Conservation (phyloP, 1,140 invertebrate genomes). For the Drosophila rufa region DNA sequence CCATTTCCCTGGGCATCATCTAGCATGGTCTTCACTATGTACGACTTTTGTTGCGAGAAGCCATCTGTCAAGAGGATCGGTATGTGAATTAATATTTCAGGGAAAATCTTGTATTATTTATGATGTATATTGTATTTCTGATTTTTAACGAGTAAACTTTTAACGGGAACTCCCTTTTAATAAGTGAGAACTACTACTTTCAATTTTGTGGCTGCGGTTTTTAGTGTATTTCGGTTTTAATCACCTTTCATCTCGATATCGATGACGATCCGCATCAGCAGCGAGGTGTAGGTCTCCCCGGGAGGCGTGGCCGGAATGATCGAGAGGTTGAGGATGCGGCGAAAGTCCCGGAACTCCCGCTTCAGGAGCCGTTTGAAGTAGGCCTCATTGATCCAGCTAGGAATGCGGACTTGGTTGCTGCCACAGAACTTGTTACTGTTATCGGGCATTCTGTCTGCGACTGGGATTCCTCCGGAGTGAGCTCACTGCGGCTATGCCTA, state of each 20-base stretch:
- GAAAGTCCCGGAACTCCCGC: constrained; percentile 66
- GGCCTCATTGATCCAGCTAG: constrained; percentile 70
- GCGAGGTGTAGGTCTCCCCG: constrained; percentile 76
- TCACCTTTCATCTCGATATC: constrained; percentile 82
- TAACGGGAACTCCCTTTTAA: too few species aligned
- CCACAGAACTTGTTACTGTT: constrained; percentile 75
- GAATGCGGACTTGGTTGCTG: constrained; percentile 66
- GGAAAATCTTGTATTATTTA: background rate
- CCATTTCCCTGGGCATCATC: constrained; percentile 63
- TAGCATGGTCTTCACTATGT: constrained; percentile 80
- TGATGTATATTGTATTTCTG: background rate
- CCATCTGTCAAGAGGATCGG: constrained; percentile 47
- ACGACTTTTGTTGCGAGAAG: constrained; percentile 76
- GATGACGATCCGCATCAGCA: constrained; percentile 78
- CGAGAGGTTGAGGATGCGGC: constrained; percentile 73
- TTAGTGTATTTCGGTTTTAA: too few species aligned
- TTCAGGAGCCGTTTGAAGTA: constrained; percentile 77
- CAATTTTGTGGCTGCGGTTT: too few species aligned
- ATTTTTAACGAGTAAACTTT: too few species aligned
- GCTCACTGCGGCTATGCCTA: constrained; percentile 28
- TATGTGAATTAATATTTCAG: background rate
- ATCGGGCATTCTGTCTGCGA: constrained; percentile 67
- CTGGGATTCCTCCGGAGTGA: constrained; percentile 30
- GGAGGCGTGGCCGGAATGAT: constrained; percentile 76
- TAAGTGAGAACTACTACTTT: too few species aligned